Conservation (phyloP, 2,797 vertebrate genomes). For the Centropyge bicolor region DNA sequence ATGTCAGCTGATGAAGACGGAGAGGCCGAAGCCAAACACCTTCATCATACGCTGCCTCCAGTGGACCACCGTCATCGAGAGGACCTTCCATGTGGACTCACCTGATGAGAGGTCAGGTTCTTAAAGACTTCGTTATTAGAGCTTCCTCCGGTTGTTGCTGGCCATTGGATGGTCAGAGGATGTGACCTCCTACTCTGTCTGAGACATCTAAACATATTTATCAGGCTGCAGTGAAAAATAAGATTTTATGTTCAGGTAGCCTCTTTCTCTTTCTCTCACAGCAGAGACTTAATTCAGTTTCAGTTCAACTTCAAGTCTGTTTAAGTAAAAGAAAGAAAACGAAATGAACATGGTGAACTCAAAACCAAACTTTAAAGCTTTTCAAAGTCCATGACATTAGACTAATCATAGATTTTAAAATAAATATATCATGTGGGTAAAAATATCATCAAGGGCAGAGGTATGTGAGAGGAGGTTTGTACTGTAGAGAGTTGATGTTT, state of each 20-base stretch:
- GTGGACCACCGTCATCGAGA: constrained; percentile 98
- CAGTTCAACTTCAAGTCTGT: background rate
- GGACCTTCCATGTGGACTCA: constrained; percentile 96
- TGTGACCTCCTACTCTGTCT: background rate
- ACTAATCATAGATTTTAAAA: background rate
- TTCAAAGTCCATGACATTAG: background rate
- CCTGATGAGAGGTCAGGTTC: constrained; percentile 93
- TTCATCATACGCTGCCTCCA: constrained; percentile 99
- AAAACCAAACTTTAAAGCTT: background rate
- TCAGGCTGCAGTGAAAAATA: background rate
- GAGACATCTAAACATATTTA: background rate
- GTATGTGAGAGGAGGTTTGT: constrained; percentile 50
- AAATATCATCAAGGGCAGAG: constrained; percentile 52
- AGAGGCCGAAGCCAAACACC: constrained; percentile 97
- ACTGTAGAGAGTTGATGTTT: constrained; percentile 39
- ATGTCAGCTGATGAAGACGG: constrained; percentile 99
- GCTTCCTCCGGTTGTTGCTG: background rate
- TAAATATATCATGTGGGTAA: constrained; percentile 14
- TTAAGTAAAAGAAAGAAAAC: constrained; percentile 17
- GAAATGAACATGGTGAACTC: background rate
- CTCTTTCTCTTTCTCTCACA: background rate
- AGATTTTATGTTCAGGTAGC: background rate
- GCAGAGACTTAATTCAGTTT: background rate
- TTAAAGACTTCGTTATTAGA: background rate
- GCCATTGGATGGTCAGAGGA: background rate